Percentiles rank a stretch among this genome's conserved stretches.
These are phyloP conservation scores for Dasysyrphus tricinctus DNA, from an alignment of 2,888 invertebrate species.

Conservation along the genomic window DNA sequence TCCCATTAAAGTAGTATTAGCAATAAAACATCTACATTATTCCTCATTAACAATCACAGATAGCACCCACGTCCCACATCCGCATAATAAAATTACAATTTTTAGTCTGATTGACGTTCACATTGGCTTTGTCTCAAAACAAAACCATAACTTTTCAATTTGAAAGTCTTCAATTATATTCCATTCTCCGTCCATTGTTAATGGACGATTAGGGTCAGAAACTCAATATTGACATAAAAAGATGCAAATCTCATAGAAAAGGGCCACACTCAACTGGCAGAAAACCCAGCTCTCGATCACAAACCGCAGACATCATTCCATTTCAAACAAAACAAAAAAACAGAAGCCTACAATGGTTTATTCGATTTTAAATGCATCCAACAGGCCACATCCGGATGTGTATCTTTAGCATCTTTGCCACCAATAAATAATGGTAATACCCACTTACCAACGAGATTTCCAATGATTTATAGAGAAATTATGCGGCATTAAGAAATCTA, in stretches of 20 bases:
- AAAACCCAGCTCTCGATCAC: conserved; percentile 32
- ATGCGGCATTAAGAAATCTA: conserved; percentile 75
- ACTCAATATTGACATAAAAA: conserved; percentile 42
- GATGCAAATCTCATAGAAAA: conserved; percentile 57
- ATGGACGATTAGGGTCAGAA: conserved; percentile 42
- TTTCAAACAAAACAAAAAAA: conserved; percentile 37
- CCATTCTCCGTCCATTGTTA: conserved; percentile 34
- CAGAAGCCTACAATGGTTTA: conserved; percentile 73
- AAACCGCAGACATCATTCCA: background rate
- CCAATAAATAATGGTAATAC: conserved; percentile 75
- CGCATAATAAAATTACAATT: background rate
- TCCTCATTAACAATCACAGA: conserved; percentile 15
- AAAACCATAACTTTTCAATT: conserved; percentile 36
- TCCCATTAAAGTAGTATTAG: background rate
- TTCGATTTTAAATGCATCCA: conserved; percentile 72
- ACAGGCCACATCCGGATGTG: conserved; percentile 74
- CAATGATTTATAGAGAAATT: conserved; percentile 74
- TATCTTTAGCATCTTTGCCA: conserved; percentile 65
- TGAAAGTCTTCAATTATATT: conserved; percentile 10
- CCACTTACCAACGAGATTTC: conserved; percentile 74
- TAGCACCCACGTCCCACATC: conserved; percentile 20
- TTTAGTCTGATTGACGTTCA: conserved; percentile 38
- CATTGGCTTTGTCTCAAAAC: conserved; percentile 29
- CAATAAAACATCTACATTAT: background rate
- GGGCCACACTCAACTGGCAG: conserved; percentile 56